Conservation (phyloP, 1,140 invertebrate species). For the Nephila pilipes region DNA sequence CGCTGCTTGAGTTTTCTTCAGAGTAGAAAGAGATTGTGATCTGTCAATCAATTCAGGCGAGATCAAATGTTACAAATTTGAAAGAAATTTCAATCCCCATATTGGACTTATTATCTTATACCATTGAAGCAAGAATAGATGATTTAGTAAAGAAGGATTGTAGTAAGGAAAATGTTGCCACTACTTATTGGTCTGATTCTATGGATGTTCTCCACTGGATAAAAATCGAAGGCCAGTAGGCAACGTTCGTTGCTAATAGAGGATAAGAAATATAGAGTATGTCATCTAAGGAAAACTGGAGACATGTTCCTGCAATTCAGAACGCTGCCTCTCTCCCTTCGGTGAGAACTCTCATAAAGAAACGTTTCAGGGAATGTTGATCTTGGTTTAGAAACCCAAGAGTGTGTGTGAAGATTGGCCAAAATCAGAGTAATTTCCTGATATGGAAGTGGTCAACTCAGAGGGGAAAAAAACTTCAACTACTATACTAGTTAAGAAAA, state of each 20-base stretch:
- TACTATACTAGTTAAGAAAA: neutral
- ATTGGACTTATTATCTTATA: neutral
- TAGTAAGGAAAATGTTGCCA: neutral
- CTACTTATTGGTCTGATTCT: neutral
- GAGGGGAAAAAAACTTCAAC: neutral
- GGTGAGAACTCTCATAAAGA: neutral
- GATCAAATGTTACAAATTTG: neutral
- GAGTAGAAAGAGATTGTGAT: too few relatives aligned
- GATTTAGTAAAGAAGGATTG: too few relatives aligned
- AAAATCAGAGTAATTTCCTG: neutral
- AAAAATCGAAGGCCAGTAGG: neutral
- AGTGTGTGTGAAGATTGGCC: neutral
- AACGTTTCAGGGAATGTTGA: neutral
- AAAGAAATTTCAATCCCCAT: neutral
- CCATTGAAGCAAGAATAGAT: neutral
- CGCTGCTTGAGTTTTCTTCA: too few relatives aligned
- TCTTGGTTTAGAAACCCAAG: neutral
- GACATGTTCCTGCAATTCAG: neutral
- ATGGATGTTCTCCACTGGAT: neutral
- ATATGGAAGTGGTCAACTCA: neutral
- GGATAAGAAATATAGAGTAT: neutral
- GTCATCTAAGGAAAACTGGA: neutral
- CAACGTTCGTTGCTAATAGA: neutral
- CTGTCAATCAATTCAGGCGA: too few relatives aligned
- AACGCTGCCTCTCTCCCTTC: neutral